phyloP scores from a whole-genome alignment of 2,113 vertebrate species.

The Hypanus sabinus region DNA sequence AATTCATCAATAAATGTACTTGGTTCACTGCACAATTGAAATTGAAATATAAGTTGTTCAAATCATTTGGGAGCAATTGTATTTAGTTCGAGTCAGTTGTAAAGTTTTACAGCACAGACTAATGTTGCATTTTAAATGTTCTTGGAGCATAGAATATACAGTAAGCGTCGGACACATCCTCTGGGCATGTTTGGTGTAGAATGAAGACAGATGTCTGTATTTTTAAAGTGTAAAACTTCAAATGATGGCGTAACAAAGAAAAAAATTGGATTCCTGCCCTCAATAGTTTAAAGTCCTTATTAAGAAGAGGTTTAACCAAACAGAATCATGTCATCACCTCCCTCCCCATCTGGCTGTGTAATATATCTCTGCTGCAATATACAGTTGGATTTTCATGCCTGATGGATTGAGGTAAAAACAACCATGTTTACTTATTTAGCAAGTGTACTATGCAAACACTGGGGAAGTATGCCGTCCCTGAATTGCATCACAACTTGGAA shows the following conservation, averaged over 20 bases:
- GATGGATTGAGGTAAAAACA: neutral
- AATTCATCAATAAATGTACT: neutral
- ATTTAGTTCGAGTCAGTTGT: neutral
- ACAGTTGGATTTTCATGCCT: neutral
- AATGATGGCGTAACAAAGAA: neutral
- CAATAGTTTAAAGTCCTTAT: no score
- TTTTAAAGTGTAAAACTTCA: neutral
- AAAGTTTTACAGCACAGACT: no score
- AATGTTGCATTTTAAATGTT: neutral
- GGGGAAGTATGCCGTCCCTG: neutral
- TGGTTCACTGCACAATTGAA: neutral
- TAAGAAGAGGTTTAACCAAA: no score
- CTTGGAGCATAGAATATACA: neutral
- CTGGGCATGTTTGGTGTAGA: neutral
- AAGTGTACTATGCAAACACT: neutral
- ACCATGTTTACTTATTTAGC: neutral
- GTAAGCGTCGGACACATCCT: neutral
- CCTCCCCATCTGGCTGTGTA: neutral
- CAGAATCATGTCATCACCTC: no score
- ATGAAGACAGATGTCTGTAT: neutral
- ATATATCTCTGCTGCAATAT: neutral
- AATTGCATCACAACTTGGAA: neutral
- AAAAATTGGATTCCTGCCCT: neutral
- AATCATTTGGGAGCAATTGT: neutral
- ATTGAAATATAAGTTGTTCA: neutral